Conservation (phyloP, 1,140 invertebrate genomes). For the Aphis craccivora region DNA sequence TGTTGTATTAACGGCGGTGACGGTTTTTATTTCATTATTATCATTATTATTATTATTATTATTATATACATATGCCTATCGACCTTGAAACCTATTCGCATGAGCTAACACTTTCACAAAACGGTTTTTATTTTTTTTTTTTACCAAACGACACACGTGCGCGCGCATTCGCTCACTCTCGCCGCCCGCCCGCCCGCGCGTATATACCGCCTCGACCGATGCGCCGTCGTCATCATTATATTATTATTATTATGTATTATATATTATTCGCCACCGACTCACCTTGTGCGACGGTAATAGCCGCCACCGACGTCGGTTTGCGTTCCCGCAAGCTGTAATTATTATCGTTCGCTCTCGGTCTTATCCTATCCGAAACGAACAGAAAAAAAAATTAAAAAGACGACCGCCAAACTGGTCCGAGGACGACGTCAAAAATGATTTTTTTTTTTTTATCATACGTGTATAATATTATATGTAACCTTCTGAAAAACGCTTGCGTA, state of each 20-base stretch:
- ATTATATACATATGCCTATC: not conserved
- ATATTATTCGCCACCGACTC: slow-evolving; percentile 39
- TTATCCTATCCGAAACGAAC: not conserved
- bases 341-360: not conserved
- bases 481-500: not conserved
- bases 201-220: not conserved
- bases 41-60: not conserved
- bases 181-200: not conserved
- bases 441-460: not conserved
- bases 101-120: slow-evolving; percentile 56
- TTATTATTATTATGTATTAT: not conserved
- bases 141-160: slow-evolving; percentile 6
- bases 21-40: slow-evolving; percentile 28
- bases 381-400: not conserved
- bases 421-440: not conserved
- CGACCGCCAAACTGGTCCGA: slow-evolving; percentile 48
- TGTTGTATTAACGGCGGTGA: not conserved
- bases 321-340: not conserved
- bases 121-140: slow-evolving; percentile 41
- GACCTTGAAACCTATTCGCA: slow-evolving; percentile 56
- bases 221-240: slow-evolving; percentile 19
- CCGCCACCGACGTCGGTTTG: not conserved
- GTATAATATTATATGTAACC: not conserved
- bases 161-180: slow-evolving; percentile 17
- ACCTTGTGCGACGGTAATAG: slow-evolving; percentile 15